A percentile compares a stretch with the other conserved stretches of the same genome.
Evolutionary conservation across 1,140 invertebrate genomes (phyloP).

Genomic region (Lineus longissimus): DNA sequence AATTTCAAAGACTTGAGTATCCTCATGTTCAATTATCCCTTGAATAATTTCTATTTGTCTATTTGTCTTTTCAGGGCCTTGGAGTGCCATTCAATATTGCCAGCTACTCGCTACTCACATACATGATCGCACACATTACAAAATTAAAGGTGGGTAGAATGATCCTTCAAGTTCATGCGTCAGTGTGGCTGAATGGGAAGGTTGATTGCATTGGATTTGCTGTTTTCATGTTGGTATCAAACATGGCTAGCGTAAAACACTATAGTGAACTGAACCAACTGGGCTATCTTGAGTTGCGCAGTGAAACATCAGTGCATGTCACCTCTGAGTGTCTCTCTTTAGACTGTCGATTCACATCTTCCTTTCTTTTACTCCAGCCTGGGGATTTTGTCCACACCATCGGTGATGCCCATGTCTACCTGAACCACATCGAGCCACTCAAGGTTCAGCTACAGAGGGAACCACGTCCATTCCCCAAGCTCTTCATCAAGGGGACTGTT

Average conservation of each 20-base stretch:
- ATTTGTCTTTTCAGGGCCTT: conserved; percentile 64
- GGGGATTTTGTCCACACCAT: conserved; percentile 95
- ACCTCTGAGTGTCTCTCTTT: too few species aligned
- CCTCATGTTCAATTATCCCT: too few species aligned
- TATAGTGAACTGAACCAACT: too few species aligned
- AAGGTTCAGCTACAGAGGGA: conserved; percentile 67
- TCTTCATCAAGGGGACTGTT: conserved; percentile 70
- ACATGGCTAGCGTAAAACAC: too few species aligned
- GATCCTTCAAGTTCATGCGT: neutral
- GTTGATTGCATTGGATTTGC: too few species aligned
- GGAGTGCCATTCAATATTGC: conserved; percentile 99
- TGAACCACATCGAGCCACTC: conserved; percentile 84
- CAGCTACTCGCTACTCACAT: conserved; percentile 89
- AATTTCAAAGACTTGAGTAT: too few species aligned
- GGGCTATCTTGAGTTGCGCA: too few species aligned
- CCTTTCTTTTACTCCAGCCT: conserved; percentile 58
- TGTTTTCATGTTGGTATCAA: too few species aligned
- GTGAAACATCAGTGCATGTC: too few species aligned
- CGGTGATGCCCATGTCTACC: conserved; percentile 95
- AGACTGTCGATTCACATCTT: too few species aligned
- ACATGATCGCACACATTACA: conserved; percentile 95
- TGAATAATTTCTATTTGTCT: too few species aligned
- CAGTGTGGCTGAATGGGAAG: neutral
- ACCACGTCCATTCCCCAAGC: conserved; percentile 78
- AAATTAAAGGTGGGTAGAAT: conserved; percentile 64